A percentile compares a stretch with the other conserved stretches of the same genome.
Conservation (phyloP, 2,797 vertebrate species). For the Chelon labrosus region DNA sequence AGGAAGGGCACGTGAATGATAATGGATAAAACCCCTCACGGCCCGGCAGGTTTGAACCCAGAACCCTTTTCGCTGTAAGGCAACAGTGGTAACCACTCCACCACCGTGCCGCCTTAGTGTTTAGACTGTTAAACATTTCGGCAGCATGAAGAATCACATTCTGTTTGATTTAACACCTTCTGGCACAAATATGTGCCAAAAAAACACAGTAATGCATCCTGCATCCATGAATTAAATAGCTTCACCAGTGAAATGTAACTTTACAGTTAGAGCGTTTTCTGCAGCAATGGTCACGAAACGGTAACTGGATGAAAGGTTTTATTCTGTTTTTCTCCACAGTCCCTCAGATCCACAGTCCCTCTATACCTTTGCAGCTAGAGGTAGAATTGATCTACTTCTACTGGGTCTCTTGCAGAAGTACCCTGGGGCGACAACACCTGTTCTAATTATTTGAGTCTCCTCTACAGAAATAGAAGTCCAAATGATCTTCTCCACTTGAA, state of each 20-base stretch:
- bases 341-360: neutral
- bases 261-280: neutral
- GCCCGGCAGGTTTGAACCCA: no score
- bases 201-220: neutral
- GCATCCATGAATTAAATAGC: neutral
- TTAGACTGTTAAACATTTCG: no score
- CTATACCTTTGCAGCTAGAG: constrained; percentile 13
- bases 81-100: no score
- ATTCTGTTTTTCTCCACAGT: neutral
- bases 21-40: no score
- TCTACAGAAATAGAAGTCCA: constrained; percentile 64
- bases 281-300: neutral
- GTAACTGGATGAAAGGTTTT: neutral
- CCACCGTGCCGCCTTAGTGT: no score
- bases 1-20: no score
- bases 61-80: no score
- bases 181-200: neutral
- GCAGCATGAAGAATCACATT: no score
- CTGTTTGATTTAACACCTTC: neutral
- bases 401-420: constrained; percentile 26
- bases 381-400: constrained; percentile 32
- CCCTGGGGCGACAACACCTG: constrained; percentile 44
- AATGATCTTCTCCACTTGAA: constrained; percentile 69
- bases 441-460: constrained; percentile 63
- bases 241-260: neutral